These are phyloP conservation scores for Antheraea mylitta DNA, from an alignment of 1,140 invertebrate genomes.

Conservation along the genomic window DNA sequence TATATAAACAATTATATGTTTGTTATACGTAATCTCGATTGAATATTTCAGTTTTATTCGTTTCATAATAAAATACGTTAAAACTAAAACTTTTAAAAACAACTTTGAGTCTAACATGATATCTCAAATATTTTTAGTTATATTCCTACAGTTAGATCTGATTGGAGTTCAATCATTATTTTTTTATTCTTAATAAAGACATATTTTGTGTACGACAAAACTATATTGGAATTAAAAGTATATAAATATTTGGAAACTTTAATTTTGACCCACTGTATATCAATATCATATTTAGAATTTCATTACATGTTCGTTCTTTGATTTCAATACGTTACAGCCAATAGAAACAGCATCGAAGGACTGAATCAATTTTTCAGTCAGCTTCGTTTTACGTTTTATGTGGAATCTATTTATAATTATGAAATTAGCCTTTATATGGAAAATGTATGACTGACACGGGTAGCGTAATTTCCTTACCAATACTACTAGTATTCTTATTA, in stretches of 20 bases:
- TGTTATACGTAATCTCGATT: background rate
- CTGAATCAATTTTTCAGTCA: no score
- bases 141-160: background rate
- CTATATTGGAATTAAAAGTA: background rate
- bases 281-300: background rate
- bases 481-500: no score
- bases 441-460: no score
- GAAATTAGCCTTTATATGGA: no score
- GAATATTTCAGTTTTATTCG: background rate
- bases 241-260: background rate
- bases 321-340: no score
- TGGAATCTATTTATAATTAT: no score
- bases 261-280: background rate
- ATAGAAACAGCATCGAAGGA: no score
- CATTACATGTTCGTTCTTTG: no score
- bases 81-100: no score
- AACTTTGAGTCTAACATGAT: background rate
- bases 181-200: background rate
- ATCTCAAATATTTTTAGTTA: background rate
- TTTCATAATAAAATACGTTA: no score
- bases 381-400: no score
- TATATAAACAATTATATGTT: background rate
- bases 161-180: background rate
- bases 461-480: no score
- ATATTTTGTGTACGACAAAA: conserved; percentile 2